Conservation (phyloP, 2,113 vertebrate species). For the Nannobrachium achirus region DNA sequence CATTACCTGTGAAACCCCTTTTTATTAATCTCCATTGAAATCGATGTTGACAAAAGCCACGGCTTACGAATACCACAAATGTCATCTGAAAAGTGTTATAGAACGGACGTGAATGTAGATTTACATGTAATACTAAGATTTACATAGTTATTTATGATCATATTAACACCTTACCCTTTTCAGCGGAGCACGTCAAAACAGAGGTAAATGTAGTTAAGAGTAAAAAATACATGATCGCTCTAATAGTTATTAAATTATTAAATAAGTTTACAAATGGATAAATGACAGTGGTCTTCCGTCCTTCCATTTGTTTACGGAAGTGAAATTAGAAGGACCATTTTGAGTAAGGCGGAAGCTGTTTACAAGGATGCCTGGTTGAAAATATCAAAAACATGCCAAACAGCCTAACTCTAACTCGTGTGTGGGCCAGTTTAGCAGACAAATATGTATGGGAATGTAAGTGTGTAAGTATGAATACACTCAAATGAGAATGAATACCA, state of each 20-base stretch:
- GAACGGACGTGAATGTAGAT: background rate
- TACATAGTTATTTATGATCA: background rate
- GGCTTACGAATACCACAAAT: slow-evolving; percentile 45
- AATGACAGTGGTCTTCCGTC: background rate
- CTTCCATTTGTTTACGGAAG: slow-evolving; percentile 62
- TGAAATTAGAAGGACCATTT: slow-evolving; percentile 30
- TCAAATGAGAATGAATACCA: background rate
- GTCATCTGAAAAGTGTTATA: slow-evolving; percentile 37
- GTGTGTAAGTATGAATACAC: background rate
- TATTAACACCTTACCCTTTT: slow-evolving; percentile 38
- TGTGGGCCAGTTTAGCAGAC: background rate
- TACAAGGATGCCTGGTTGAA: slow-evolving; percentile 25
- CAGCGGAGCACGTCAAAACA: slow-evolving; percentile 36
- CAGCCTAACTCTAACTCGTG: no score
- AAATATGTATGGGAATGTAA: background rate
- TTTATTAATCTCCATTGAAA: slow-evolving; percentile 70
- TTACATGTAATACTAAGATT: background rate
- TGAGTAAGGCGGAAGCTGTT: background rate
- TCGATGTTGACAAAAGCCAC: slow-evolving; percentile 52
- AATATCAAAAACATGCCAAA: background rate
- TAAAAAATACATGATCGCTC: slow-evolving; percentile 41
- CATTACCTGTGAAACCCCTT: slow-evolving; percentile 80
- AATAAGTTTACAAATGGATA: background rate
- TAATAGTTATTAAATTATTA: background rate
- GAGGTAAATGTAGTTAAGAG: slow-evolving; percentile 24